These are phyloP conservation scores for Raphicerus campestris DNA, from an alignment of 2,113 vertebrate species.

Conservation along the genomic window DNA sequence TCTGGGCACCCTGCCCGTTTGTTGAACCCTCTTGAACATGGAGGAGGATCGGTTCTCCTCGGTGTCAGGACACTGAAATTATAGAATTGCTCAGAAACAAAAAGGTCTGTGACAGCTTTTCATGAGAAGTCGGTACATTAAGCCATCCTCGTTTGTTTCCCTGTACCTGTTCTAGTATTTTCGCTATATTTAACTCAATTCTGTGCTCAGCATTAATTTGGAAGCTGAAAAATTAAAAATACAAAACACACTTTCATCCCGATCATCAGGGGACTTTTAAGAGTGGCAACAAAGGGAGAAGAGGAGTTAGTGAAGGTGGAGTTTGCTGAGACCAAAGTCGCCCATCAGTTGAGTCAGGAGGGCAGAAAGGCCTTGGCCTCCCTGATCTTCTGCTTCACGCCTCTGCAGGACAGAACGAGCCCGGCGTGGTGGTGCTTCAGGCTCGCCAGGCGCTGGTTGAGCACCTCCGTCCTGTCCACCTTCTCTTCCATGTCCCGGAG, in stretches of 20 bases:
- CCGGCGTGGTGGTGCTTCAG: slow-evolving; percentile 76
- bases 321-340: accelerated
- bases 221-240: background rate
- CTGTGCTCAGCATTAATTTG: background rate
- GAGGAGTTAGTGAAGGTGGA: accelerated
- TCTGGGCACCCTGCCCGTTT: background rate
- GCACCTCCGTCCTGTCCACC: slow-evolving; percentile 55
- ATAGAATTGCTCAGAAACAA: background rate
- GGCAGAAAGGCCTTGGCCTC: slow-evolving; percentile 63
- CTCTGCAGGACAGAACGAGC: slow-evolving; percentile 65
- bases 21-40: background rate
- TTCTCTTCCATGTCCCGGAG: slow-evolving; percentile 86
- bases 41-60: background rate
- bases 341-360: background rate
- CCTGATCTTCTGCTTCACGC: slow-evolving; percentile 74
- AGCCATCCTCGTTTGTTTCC: background rate
- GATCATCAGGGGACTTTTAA: background rate
- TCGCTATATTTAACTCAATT: background rate
- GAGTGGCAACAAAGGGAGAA: background rate
- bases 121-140: background rate
- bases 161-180: background rate
- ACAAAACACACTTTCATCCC: background rate
- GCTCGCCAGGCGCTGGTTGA: slow-evolving; percentile 75
- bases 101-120: background rate
- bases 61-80: background rate